These are phyloP conservation scores for Adineta ricciae DNA, from an alignment of 2,888 invertebrate species.

Conservation along the genomic window DNA sequence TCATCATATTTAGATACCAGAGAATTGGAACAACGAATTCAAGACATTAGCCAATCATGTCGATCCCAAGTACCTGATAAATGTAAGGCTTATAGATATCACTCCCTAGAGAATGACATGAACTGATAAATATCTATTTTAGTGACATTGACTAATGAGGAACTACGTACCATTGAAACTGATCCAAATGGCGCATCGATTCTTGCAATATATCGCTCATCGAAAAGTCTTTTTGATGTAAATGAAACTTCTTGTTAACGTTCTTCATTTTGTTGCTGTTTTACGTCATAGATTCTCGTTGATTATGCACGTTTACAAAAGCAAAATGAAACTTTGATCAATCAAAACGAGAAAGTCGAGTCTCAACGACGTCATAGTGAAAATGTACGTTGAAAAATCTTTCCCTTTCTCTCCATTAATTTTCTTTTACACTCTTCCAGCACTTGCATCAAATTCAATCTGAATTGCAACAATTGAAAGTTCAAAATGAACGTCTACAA, in stretches of 20 bases:
- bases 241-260: background rate
- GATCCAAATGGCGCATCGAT: background rate
- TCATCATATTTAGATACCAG: background rate
- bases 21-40: background rate
- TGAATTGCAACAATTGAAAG: background rate
- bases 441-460: background rate
- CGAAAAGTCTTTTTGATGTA: conserved; percentile 13
- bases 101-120: background rate
- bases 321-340: background rate
- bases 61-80: conserved; percentile 11
- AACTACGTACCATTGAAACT: background rate
- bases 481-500: conserved; percentile 9
- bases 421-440: background rate
- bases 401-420: background rate
- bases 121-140: background rate
- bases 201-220: background rate
- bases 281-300: background rate
- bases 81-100: background rate
- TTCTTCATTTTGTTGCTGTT: background rate
- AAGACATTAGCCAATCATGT: background rate
- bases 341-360: background rate
- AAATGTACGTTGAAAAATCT: background rate
- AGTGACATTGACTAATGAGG: background rate
- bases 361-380: background rate
- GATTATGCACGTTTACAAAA: conserved; percentile 13